Percentiles rank a stretch among this genome's conserved stretches.
Evolutionary conservation across 2,113 vertebrate genomes (phyloP).

Genomic region (Aramus guarauna): DNA sequence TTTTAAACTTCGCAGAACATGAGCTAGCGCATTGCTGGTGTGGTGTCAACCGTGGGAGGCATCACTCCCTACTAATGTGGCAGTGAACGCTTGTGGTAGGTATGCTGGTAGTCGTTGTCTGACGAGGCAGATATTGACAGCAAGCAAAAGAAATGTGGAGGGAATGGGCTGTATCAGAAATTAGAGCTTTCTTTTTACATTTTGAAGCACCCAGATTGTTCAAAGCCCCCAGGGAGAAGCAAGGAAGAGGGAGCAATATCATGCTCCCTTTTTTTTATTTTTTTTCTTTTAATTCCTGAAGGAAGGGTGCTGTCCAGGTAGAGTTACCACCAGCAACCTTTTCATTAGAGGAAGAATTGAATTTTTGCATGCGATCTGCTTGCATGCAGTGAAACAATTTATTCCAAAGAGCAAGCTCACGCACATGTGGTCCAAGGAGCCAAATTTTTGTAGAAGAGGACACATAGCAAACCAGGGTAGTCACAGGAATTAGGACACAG

Average conservation of each 20-base stretch:
- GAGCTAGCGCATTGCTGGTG: rapidly evolving
- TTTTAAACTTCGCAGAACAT: background rate
- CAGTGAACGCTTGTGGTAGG: background rate
- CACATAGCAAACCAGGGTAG: background rate
- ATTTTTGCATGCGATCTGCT: background rate
- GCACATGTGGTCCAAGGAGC: background rate
- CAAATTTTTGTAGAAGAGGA: background rate
- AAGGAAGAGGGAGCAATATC: background rate
- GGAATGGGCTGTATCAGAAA: background rate
- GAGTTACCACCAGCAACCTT: background rate
- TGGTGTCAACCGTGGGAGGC: background rate
- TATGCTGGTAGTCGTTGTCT: background rate
- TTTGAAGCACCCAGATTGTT: background rate
- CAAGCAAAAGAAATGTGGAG: background rate
- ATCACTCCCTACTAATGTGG: background rate
- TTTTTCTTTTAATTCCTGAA: background rate
- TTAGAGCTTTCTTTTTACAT: background rate
- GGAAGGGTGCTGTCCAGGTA: background rate
- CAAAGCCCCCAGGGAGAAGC: background rate
- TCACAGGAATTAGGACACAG: background rate
- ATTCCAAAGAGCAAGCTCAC: background rate
- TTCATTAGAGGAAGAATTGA: background rate
- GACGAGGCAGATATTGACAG: background rate
- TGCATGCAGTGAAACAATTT: background rate
- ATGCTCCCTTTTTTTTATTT: background rate